These are phyloP conservation scores for Polyommatus icarus DNA, from an alignment of 2,888 invertebrate genomes.

Conservation along the genomic window DNA sequence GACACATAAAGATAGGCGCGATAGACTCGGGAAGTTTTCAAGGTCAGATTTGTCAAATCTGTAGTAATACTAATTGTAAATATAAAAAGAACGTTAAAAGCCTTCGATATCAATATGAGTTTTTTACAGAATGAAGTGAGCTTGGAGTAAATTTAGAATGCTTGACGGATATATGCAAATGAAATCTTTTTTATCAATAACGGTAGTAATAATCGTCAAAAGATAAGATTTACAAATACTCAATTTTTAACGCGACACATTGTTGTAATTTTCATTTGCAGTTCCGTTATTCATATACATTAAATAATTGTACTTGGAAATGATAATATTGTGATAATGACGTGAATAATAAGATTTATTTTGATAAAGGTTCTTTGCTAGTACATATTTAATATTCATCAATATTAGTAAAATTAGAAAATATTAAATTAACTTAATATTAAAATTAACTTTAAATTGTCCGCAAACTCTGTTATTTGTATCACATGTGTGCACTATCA, in stretches of 20 bases:
- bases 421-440: not conserved
- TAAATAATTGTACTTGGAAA: not conserved
- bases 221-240: not conserved
- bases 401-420: not conserved
- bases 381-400: not conserved
- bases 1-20: not conserved
- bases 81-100: no score
- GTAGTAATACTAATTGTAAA: no score
- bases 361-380: not conserved
- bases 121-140: not conserved
- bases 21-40: not conserved
- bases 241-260: not conserved
- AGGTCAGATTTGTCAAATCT: not conserved
- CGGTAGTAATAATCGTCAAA: not conserved
- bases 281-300: not conserved
- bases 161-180: slow-evolving; percentile 23
- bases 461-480: not conserved
- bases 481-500: slow-evolving; percentile 36
- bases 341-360: not conserved
- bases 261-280: not conserved
- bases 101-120: not conserved
- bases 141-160: not conserved
- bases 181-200: not conserved
- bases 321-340: not conserved
- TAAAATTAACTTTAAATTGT: not conserved